Conservation (phyloP, 2,113 vertebrate genomes). For the Larimichthys crocea region DNA sequence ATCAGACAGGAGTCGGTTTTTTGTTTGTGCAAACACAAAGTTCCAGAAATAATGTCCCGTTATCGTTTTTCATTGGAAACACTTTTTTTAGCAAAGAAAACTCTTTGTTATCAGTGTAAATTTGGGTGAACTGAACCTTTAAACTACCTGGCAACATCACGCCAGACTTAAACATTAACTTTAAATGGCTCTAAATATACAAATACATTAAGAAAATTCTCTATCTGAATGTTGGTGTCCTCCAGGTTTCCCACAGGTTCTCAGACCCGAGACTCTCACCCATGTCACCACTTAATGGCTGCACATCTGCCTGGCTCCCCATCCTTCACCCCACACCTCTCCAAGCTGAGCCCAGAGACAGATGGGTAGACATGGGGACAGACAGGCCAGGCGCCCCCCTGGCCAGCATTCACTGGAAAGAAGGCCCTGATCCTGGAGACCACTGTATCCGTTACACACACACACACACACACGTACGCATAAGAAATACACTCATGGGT, state of each 20-base stretch:
- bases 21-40: neutral
- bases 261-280: slow-evolving; percentile 55
- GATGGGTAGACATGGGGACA: slow-evolving; percentile 80
- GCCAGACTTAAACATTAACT: neutral
- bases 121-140: neutral
- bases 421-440: slow-evolving; percentile 49
- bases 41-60: no score
- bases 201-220: neutral
- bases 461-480: neutral
- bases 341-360: slow-evolving; percentile 60
- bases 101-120: no score
- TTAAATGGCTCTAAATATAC: neutral
- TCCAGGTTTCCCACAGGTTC: slow-evolving; percentile 49
- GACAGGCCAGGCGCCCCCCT: slow-evolving; percentile 66
- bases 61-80: neutral
- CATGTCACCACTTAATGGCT: slow-evolving; percentile 79
- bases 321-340: slow-evolving; percentile 85
- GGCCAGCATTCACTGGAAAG: slow-evolving; percentile 30
- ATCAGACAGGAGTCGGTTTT: no score
- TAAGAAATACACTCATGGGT: slow-evolving; percentile 9
- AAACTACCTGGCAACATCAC: neutral
- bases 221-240: slow-evolving; percentile 6
- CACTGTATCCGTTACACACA: slow-evolving; percentile 70
- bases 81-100: neutral
- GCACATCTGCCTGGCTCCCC: slow-evolving; percentile 79